phyloP scores from a whole-genome alignment of 1,140 invertebrate species.

The Geopemphigus sp. region DNA sequence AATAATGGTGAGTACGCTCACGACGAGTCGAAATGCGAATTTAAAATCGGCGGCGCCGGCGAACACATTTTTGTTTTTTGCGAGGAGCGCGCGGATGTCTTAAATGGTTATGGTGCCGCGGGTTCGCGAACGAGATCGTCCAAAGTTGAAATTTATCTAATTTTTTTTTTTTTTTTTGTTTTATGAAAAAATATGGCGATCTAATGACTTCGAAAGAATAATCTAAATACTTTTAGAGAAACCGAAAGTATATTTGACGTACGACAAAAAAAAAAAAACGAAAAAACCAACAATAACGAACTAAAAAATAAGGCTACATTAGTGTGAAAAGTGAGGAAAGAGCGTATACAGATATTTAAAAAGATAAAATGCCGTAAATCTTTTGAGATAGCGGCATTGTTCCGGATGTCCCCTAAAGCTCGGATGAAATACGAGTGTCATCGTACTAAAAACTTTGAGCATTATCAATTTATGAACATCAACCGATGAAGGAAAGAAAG shows the following conservation, averaged over 20 bases:
- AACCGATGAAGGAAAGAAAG: constrained; percentile 14
- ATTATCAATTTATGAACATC: constrained; percentile 45
- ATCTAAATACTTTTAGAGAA: constrained; percentile 3
- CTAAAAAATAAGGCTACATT: constrained; percentile 2
- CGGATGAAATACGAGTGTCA: constrained; percentile 38
- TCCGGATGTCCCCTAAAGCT: background rate
- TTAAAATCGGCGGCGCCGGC: background rate
- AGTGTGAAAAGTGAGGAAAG: constrained; percentile 3
- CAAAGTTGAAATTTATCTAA: no score
- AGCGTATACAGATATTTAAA: constrained; percentile 30
- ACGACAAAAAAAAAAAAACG: background rate
- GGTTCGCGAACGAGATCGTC: no score
- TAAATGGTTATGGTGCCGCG: no score
- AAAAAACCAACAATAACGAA: background rate
- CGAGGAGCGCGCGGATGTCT: no score
- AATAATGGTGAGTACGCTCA: background rate
- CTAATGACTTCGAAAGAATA: background rate
- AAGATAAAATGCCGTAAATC: constrained; percentile 42
- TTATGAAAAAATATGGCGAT: background rate
- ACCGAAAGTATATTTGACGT: background rate
- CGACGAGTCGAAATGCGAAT: background rate
- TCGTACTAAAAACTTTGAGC: constrained; percentile 36
- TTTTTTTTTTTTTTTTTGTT: no score
- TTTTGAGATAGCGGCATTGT: constrained; percentile 32
- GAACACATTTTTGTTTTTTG: no score